phyloP scores from a whole-genome alignment of 2,113 vertebrate genomes.

The Semnornis frantzii region DNA sequence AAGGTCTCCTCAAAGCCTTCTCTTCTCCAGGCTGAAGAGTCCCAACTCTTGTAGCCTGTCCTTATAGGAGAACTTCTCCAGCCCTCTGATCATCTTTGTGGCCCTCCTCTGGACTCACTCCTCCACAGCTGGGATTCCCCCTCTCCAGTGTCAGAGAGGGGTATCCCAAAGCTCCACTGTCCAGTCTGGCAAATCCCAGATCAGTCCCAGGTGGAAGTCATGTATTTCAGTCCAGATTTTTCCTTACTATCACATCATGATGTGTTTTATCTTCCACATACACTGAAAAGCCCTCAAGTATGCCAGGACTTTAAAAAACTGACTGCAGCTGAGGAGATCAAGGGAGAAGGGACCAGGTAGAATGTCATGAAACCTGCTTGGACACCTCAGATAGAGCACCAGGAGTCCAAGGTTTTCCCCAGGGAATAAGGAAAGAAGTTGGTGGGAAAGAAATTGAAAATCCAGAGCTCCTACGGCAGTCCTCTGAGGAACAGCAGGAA shows the following conservation, averaged over 20 bases:
- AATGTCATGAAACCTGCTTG: not conserved
- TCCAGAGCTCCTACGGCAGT: rapidly evolving
- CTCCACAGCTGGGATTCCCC: rapidly evolving
- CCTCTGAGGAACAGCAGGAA: not conserved
- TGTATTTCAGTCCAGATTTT: not conserved
- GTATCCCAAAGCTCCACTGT: not conserved
- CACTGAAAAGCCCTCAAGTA: not conserved
- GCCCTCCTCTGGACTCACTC: not conserved
- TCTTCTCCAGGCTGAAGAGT: too few species aligned
- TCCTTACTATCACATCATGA: not conserved
- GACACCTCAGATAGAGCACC: not conserved
- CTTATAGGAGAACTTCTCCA: too few species aligned
- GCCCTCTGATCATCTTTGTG: too few species aligned
- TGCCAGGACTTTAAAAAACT: not conserved
- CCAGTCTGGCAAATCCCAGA: not conserved
- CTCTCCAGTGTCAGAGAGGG: rapidly evolving
- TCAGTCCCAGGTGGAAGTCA: not conserved
- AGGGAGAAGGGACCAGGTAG: not conserved
- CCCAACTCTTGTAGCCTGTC: too few species aligned
- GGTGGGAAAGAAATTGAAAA: not conserved
- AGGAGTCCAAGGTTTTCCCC: not conserved
- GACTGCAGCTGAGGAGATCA: not conserved
- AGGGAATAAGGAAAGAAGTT: not conserved
- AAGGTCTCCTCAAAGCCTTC: too few species aligned
- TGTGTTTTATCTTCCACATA: not conserved